Percentiles rank a stretch among this genome's conserved stretches.
phyloP scores from a whole-genome alignment of 2,888 invertebrate genomes.

The Shargacucullia verbasci region DNA sequence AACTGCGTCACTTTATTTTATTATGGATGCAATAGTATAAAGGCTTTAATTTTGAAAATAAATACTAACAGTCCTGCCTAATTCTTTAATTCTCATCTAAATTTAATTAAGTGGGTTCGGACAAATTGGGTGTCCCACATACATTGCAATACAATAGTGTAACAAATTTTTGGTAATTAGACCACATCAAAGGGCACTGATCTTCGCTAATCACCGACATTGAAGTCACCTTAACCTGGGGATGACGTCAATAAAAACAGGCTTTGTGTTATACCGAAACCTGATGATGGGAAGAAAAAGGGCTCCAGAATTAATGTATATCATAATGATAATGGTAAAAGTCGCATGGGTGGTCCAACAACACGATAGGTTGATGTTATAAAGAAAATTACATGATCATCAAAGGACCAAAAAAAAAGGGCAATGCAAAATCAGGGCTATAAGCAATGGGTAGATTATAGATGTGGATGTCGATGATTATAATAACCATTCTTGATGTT shows the following conservation, averaged over 20 bases:
- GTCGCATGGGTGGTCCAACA: conserved; percentile 30
- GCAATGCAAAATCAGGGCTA: neutral
- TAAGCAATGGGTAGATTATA: neutral
- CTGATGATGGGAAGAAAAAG: conserved; percentile 15
- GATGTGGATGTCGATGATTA: neutral
- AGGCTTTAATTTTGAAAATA: no score
- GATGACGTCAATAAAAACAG: no score
- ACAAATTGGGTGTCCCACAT: no score
- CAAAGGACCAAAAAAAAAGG: neutral
- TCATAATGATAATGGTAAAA: conserved; percentile 5
- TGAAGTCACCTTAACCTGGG: neutral
- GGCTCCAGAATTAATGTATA: conserved; percentile 3
- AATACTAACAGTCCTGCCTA: no score
- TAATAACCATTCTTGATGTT: no score
- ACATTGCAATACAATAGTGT: neutral
- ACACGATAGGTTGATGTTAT: neutral
- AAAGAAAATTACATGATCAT: conserved; percentile 24
- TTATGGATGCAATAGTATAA: no score
- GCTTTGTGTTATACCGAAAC: neutral
- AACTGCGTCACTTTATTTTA: no score
- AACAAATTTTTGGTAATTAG: neutral
- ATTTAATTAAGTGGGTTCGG: neutral
- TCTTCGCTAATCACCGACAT: conserved; percentile 8
- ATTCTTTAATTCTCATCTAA: no score
- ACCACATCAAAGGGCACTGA: conserved; percentile 2